Evolutionary conservation across 2,888 invertebrate species (phyloP), one percentile per base, ranked within the genome.

Genomic region (Acronicta alni): DNA sequence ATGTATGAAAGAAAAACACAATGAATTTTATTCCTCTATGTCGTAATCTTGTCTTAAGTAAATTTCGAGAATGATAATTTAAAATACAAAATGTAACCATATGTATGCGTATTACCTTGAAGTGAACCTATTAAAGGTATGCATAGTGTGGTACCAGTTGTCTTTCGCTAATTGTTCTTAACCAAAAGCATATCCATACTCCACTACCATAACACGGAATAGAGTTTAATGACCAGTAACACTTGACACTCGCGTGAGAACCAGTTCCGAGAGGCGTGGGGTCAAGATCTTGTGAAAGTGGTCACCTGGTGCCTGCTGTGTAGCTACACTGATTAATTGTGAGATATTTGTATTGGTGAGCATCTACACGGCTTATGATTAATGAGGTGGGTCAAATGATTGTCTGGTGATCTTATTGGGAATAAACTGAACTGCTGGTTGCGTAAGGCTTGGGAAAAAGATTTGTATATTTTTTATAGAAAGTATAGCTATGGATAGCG

Each of bases 241-340:
- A 57, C 67, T 60, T 60, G 67, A 69, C 38, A 67, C 56, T 37
- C 8, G 52, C 62, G 43, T 54, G 56, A 51, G 66, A 68, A 66
- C 79, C 58, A 64, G 70, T 80, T 70, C 55, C 15, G 48, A 67
- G 57, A 73, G 67, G 20, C 75, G 67, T 69, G 80, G 67, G 80
- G 79, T 79, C 79, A 80, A 79, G 79, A 73, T 55, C 77, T 64
- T 68, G 61, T 48, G 75, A 80, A 77, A 80, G 80, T 79, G 72
- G 55, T 51, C 57, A 57, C 53, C 53, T 65, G 61, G 26, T 23
- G 32, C 26, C 55, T n/a, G 35, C 35, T 35, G 35, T 2, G 35
- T n/a, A 56, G 49, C 67, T 63, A 72, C 39, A 18, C 60, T 60
- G 67, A 67, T 72, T 53, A 47, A 57, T 51, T 16, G 45, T 39